Evolutionary conservation across 2,797 vertebrate species (phyloP), one percentile per base, ranked within the genome.

Genomic region (Danio tinwini): DNA sequence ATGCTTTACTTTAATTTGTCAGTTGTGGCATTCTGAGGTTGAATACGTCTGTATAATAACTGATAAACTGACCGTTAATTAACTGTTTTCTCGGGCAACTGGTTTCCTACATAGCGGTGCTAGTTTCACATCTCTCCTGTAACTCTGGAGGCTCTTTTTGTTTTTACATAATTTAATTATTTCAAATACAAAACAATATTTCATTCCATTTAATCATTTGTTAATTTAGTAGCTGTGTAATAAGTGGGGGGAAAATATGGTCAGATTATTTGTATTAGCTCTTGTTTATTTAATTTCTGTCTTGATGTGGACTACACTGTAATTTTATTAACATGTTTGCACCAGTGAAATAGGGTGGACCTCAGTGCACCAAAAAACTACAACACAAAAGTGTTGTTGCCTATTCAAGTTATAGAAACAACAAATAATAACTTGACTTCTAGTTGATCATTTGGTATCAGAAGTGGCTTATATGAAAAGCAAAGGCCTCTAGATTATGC

Each of bases 1-100:
- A 71, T 71, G 42, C 50, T 71, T 71, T 6, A 71, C 7, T 71
- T 71, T 55, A 71, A 71, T 71, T 55, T 49, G 52, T 21, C 55
- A 61, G 19, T 49, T 74, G 56, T 49, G 55, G 16, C 44, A 13
- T 39, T 47, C 19, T 59, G 56, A 13, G 21, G 19, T 61, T 61
- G 16, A 17, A 61, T 47, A 47, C n/a, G 61, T 61, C 29, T 47
- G 40, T 73, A 59, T 74, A 59, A 61, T 74, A 14, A 74, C 14
- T 61, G 21, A 29, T 39, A 47, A 61, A 74, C 71, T 74, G 71
- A 12, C 71, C 10, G 42, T 59, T 59, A 71, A 71, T 71, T 55
- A 71, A 71, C 52, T 71, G 50, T 21, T 71, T 52, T 71, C 68
- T 50, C 50, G 42, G 68, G 39, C 37, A 55, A 71, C 68, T n/a